Evolutionary conservation across 1,140 invertebrate species (phyloP).

Genomic region (Nomia melanderi): DNA sequence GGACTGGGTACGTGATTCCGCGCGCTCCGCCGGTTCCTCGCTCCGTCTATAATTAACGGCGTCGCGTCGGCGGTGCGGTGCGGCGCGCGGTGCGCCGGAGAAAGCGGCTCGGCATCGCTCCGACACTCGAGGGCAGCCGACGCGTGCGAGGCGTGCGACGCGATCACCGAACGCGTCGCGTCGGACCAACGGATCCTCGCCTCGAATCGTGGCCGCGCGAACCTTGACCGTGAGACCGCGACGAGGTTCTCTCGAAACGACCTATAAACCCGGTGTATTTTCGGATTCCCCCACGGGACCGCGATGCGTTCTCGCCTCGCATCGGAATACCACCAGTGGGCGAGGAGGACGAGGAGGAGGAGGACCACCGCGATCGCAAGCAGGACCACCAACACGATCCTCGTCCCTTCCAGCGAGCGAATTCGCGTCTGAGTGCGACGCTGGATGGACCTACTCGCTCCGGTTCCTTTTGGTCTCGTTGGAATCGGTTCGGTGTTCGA

Average conservation of each 20-base stretch:
- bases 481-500: no score
- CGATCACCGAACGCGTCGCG: background rate
- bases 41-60: slow-evolving; percentile 43
- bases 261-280: slow-evolving; percentile 31
- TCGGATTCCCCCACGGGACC: background rate
- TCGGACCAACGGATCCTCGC: slow-evolving; percentile 6
- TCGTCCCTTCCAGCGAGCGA: no score
- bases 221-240: slow-evolving; percentile 42
- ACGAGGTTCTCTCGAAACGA: background rate
- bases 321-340: background rate
- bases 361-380: no score
- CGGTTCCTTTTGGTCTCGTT: no score
- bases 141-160: no score
- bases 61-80: no score
- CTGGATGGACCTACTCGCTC: no score
- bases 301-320: background rate
- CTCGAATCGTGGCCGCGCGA: slow-evolving; percentile 12
- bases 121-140: no score
- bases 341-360: background rate
- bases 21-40: background rate
- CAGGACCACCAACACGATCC: no score
- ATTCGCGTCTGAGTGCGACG: no score
- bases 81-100: no score
- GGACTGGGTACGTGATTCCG: slow-evolving; percentile 28
- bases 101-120: no score